Base-by-base conservation (phyloP, 1,140 invertebrate genomes). In the Propsilocerus akamusi region DNA sequence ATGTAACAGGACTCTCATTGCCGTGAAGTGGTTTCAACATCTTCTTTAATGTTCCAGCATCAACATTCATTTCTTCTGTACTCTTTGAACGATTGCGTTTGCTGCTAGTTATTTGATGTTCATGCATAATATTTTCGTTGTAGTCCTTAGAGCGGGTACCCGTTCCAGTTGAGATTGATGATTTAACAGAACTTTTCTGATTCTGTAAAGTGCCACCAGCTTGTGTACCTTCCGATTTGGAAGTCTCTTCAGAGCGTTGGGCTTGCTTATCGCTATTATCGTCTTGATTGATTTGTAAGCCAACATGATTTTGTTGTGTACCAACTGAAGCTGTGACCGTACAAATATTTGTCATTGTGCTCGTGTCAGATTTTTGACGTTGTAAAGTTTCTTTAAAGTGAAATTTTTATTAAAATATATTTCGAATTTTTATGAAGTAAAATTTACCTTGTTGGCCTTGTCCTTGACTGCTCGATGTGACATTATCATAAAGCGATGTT, bases 21-120 rank as follows among this genome's bases (percentile, higher is more conserved):
- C 81, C 84, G 22, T 86, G 81, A 74, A 96, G 85, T 22, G 90
- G 90, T 58, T 94, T 93, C 53, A 96, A 69, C 85, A 96, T 92
- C 41, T 86, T 75, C 62, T 95, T 94, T 53, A 96, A 69, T 1
- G 88, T 93, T 63, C 85, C 87, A 54, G 87, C 86, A 68, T 73
- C 73, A 62, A 69, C 73, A 62, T 80, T 80, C 77, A 89, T 87
- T 59, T 92, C 86, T 65, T 91, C 86, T 22, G 86, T 89, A 66
- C 85, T 89, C 66, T 89, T 90, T 53, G 83, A 87, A 60, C 86
- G 86, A 51, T 73, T 81, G 57, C 80, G 75, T 49, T 75, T 74
- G 58, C 80, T 80, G 60, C 83, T 83, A 25, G 46, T 47, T 25
- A 47, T 47, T 5, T 47, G 25, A 47, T 26, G 23, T 25, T 47